These are phyloP conservation scores for Elmis aenea DNA, from an alignment of 2,888 invertebrate genomes.

Conservation along the genomic window DNA sequence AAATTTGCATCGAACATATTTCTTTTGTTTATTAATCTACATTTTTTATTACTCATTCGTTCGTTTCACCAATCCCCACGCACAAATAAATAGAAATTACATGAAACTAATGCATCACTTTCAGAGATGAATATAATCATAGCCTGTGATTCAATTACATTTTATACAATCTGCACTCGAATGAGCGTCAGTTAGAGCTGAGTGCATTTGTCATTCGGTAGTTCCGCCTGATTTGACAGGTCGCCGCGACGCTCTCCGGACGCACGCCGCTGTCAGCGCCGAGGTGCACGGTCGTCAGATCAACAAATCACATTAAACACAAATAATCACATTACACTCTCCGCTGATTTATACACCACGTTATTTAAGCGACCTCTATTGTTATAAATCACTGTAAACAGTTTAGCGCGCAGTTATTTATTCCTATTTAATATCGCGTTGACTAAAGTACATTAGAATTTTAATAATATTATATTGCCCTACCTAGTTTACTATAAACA, in stretches of 20 bases:
- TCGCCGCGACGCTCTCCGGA: slow-evolving; percentile 50
- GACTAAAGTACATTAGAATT: slow-evolving; percentile 15
- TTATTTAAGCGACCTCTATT: slow-evolving; percentile 43
- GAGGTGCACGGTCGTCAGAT: slow-evolving; percentile 44
- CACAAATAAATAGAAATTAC: too few relatives aligned
- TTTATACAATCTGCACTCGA: slow-evolving; percentile 48
- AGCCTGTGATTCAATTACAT: slow-evolving; percentile 46
- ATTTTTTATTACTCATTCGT: too few relatives aligned
- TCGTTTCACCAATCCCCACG: too few relatives aligned
- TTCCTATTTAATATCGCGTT: slow-evolving; percentile 22
- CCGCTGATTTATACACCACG: slow-evolving; percentile 46
- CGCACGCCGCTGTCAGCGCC: slow-evolving; percentile 45
- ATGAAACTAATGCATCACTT: slow-evolving; percentile 39
- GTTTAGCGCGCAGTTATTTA: slow-evolving; percentile 29
- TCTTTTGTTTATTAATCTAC: too few relatives aligned
- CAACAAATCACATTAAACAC: slow-evolving; percentile 48
- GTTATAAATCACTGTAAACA: slow-evolving; percentile 34
- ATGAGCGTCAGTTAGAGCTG: slow-evolving; percentile 35
- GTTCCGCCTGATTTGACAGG: slow-evolving; percentile 48
- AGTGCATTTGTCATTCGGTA: slow-evolving; percentile 48
- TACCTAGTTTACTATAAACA: too few relatives aligned
- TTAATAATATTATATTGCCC: too few relatives aligned
- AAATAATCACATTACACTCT: slow-evolving; percentile 49
- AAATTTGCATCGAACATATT: too few relatives aligned
- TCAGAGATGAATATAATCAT: slow-evolving; percentile 43